Evolutionary conservation across 1,140 invertebrate species (phyloP), one percentile per base, ranked within the genome.

Genomic region (Eupeodes corollae): DNA sequence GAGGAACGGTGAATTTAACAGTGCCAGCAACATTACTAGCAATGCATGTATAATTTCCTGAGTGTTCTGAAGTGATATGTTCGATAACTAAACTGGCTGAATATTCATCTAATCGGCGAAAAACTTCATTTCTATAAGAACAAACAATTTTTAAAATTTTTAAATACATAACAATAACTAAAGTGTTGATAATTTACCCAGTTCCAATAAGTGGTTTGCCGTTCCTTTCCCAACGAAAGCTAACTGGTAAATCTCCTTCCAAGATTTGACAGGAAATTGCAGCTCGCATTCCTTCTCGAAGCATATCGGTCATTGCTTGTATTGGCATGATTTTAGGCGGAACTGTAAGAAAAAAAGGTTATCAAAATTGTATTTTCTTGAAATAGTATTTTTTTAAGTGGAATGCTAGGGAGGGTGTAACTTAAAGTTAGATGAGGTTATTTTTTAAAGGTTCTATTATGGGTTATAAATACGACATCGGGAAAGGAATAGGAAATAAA

Each of bases 231-330:
- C 85, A 89, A 21, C 79, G 75, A 69, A 97, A 90, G 47, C 80
- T 83, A 51, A 98, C 83, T 15, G 92, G 92, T 51, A 89, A 78
- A 74, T 98, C 92, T 12, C 93, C 93, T 71, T 92, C 89, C 61
- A 91, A 82, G 54, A 96, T 89, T 59, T 91, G 86, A 71, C 93
- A 97, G 47, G 90, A 86, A 52, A 96, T 87, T 21, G 88, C 88
- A 10, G 90, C 88, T 48, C 91, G 75, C 78, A 92, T 91, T 12
- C 92, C 92, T 73, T 94, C 90, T 47, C 86, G 77, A 44, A 91
- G 71, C 56, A 85, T 72, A 58, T 84, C 80, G 30, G 80, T 82
- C 70, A 88, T 80, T 37, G 88, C 81, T 70, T 88, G 79, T 54
- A 87, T 89, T 18, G 86, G 86, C 70, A 89, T 78, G 65, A 91